Evolutionary conservation across 2,888 invertebrate genomes (phyloP).

Genomic region (Sepioteuthis lessoniana): DNA sequence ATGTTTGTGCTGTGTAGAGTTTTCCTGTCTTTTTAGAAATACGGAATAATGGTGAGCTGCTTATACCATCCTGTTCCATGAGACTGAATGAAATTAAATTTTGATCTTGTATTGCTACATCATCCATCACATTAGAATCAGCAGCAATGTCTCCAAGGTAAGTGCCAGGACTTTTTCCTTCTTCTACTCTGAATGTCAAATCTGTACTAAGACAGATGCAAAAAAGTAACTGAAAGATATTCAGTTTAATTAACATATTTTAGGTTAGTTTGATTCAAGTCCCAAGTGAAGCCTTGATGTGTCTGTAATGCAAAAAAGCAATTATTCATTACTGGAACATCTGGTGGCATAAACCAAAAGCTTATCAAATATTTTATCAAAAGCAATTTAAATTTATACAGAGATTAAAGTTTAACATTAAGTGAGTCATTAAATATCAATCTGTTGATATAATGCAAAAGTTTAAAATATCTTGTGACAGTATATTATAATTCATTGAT

Average conservation of each 20-base stretch:
- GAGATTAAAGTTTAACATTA: background rate
- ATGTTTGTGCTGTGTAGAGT: background rate
- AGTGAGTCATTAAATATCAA: background rate
- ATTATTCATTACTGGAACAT: background rate
- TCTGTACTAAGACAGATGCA: background rate
- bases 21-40: background rate
- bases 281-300: background rate
- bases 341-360: too few species aligned
- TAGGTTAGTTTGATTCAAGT: background rate
- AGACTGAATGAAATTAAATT: background rate
- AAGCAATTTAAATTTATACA: background rate
- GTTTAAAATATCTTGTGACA: background rate
- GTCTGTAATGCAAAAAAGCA: background rate
- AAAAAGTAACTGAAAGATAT: background rate
- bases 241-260: background rate
- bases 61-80: background rate
- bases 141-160: conserved; percentile 12
- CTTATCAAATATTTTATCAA: background rate
- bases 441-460: background rate
- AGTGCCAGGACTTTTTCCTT: background rate
- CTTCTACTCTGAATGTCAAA: background rate
- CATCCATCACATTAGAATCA: background rate
- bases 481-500: background rate
- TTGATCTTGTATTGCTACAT: background rate
- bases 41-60: background rate